Conservation (phyloP, 2,888 invertebrate species). For the Capitulum mitella region DNA sequence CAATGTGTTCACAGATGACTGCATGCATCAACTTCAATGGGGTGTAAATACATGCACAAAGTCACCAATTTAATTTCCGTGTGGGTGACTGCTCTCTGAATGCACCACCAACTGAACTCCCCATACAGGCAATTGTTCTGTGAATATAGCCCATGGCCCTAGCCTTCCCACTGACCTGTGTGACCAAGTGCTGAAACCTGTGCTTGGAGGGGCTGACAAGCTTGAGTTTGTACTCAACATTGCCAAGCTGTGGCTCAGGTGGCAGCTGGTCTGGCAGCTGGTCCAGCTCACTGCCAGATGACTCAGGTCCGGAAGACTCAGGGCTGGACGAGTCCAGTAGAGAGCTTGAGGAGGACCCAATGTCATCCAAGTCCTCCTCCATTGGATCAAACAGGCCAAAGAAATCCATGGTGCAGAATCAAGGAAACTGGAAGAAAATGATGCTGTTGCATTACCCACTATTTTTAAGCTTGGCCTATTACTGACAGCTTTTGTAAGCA, state of each 20-base stretch:
- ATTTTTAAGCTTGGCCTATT: not conserved
- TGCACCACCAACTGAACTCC: too few species aligned
- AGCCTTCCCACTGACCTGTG: conserved; percentile 75
- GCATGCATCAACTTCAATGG: too few species aligned
- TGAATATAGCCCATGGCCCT: too few species aligned
- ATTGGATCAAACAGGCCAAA: not conserved
- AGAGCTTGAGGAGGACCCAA: not conserved
- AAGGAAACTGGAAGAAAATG: not conserved
- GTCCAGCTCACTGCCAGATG: not conserved
- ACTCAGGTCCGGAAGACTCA: not conserved
- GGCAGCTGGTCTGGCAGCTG: conserved; percentile 51
- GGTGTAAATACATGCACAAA: too few species aligned
- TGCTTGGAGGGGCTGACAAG: conserved; percentile 83
- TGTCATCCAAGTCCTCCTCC: conserved; percentile 3
- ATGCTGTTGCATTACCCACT: too few species aligned
- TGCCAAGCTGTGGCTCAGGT: conserved; percentile 88
- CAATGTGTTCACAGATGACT: too few species aligned
- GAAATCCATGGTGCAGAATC: not conserved
- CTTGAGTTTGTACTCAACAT: conserved; percentile 93
- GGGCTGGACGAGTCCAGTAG: not conserved
- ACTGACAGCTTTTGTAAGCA: not conserved
- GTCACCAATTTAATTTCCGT: too few species aligned
- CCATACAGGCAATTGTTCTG: too few species aligned
- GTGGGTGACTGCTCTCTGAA: too few species aligned
- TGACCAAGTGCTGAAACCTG: conserved; percentile 90